Conservation (phyloP, 2,797 vertebrate species). For the Uromys caudimaculatus region DNA sequence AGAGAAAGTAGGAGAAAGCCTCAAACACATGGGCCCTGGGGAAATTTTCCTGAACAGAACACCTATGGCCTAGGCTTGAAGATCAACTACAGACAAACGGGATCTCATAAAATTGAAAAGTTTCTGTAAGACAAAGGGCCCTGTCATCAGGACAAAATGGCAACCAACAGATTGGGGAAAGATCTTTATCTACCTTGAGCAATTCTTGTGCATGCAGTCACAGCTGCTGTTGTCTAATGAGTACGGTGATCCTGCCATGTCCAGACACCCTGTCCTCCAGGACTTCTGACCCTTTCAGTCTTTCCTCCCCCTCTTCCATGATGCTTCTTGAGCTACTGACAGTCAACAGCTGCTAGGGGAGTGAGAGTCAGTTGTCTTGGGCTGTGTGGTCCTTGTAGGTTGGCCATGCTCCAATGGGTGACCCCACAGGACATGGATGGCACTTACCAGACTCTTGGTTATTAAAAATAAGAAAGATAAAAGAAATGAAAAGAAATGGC, state of each 20-base stretch:
- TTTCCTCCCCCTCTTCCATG: not conserved
- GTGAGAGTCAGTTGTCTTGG: not conserved
- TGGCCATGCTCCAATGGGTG: not conserved
- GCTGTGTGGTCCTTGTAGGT: not conserved
- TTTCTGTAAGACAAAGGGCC: too few species aligned
- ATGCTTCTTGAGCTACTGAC: not conserved
- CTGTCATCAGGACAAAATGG: too few species aligned
- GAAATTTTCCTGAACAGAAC: too few species aligned
- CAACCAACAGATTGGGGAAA: too few species aligned
- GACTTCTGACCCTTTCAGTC: not conserved
- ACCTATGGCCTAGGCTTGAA: too few species aligned
- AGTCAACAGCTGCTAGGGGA: too few species aligned
- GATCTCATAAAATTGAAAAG: too few species aligned
- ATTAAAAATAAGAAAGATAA: not conserved
- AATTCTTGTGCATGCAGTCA: too few species aligned
- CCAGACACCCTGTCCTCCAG: not conserved
- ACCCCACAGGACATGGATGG: not conserved
- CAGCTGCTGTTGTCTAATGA: not conserved
- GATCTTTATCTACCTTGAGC: not conserved
- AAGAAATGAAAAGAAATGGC: not conserved
- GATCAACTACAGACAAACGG: too few species aligned
- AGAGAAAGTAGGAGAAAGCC: too few species aligned
- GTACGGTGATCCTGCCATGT: accelerated
- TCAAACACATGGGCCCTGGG: too few species aligned
- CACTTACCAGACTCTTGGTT: too few species aligned